Conservation (phyloP, 2,113 vertebrate genomes). For the Sturnira hondurensis region DNA sequence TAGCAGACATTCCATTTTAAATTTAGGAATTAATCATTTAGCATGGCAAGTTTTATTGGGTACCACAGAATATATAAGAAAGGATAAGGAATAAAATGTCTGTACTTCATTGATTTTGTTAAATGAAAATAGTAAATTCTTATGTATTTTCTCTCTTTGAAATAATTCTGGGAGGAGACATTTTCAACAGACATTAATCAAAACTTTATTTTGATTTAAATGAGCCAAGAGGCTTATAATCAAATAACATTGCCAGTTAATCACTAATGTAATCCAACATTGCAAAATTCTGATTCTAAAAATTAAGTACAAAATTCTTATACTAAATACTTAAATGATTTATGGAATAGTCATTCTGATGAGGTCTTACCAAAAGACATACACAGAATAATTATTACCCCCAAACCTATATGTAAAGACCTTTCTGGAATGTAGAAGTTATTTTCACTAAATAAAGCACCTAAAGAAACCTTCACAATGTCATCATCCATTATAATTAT, state of each 20-base stretch:
- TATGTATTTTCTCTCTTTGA: constrained; percentile 39
- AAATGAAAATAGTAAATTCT: constrained; percentile 68
- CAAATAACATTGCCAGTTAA: background rate
- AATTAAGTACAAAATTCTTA: constrained; percentile 31
- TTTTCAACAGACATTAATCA: constrained; percentile 34
- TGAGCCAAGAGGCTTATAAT: background rate
- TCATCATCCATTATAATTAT: background rate
- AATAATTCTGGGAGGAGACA: constrained; percentile 33
- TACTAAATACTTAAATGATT: background rate
- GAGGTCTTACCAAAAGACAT: background rate
- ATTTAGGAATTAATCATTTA: constrained; percentile 73
- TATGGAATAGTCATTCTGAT: background rate
- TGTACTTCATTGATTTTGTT: constrained; percentile 59
- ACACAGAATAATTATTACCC: background rate
- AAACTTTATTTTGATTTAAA: constrained; percentile 29
- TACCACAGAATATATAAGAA: constrained; percentile 36
- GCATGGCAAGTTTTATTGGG: constrained; percentile 51
- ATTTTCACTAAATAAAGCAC: background rate
- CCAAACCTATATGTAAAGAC: background rate
- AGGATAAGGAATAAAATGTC: constrained; percentile 32
- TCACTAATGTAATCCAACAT: constrained; percentile 5
- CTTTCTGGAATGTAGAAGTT: background rate
- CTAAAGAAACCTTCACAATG: background rate
- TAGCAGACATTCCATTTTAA: constrained; percentile 67
- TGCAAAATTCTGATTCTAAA: background rate